Percentiles rank a stretch among this genome's conserved stretches.
Conservation (phyloP, 2,888 invertebrate species). For the Melipona bicolor region DNA sequence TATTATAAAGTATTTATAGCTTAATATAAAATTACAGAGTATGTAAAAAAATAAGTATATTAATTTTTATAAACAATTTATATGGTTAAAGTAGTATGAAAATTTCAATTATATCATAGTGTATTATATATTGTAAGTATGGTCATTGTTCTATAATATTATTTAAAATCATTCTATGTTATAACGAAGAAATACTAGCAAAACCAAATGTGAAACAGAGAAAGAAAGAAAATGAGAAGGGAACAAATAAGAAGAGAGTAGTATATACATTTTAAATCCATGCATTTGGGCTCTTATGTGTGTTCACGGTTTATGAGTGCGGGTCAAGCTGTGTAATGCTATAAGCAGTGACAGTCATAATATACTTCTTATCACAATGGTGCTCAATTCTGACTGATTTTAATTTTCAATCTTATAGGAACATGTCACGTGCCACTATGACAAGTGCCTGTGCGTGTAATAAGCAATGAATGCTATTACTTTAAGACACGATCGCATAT, state of each 20-base stretch:
- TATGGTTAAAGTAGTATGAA: neutral
- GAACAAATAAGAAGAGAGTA: slow-evolving; percentile 14
- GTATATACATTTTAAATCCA: neutral
- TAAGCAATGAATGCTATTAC: neutral
- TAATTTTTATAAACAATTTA: neutral
- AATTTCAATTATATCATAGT: neutral
- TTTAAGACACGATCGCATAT: slow-evolving; percentile 5
- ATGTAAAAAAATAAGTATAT: neutral
- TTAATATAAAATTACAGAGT: neutral
- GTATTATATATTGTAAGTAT: neutral
- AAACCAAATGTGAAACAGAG: neutral
- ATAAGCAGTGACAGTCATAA: slow-evolving; percentile 58
- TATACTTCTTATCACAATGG: slow-evolving; percentile 76
- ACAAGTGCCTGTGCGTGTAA: neutral
- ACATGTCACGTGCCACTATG: slow-evolving; percentile 4
- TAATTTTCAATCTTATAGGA: slow-evolving; percentile 4
- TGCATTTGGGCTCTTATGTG: slow-evolving; percentile 31
- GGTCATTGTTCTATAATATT: neutral
- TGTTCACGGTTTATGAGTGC: slow-evolving; percentile 54
- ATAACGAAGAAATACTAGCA: slow-evolving; percentile 31
- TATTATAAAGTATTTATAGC: neutral
- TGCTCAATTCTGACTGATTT: slow-evolving; percentile 61
- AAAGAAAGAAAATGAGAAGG: slow-evolving; percentile 30
- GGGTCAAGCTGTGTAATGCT: slow-evolving; percentile 61
- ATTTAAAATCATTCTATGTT: neutral